These are phyloP conservation scores for Penaeus chinensis DNA, from an alignment of 1,140 invertebrate genomes.

Conservation along the genomic window DNA sequence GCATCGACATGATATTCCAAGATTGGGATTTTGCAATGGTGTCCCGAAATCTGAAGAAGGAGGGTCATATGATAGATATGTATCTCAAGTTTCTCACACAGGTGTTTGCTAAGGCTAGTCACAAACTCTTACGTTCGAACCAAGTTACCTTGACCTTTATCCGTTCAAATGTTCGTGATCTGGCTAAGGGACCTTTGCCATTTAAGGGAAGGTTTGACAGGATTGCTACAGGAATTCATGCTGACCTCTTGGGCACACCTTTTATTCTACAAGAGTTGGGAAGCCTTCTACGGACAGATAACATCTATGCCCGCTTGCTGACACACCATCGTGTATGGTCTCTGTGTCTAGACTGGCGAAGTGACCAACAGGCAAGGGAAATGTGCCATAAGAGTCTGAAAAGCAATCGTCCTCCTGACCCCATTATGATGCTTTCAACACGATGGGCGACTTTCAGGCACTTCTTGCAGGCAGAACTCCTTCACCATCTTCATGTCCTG, in stretches of 20 bases:
- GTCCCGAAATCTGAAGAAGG: background rate
- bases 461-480: constrained; percentile 50
- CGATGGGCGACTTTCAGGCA: constrained; percentile 54
- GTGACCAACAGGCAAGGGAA: constrained; percentile 45
- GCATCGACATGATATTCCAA: constrained; percentile 56
- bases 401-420: constrained; percentile 41
- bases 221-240: constrained; percentile 48
- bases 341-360: constrained; percentile 46
- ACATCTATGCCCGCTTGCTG: constrained; percentile 44
- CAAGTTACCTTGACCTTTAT: constrained; percentile 35
- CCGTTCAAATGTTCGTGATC: constrained; percentile 27
- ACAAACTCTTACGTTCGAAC: constrained; percentile 21
- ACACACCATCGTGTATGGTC: constrained; percentile 56
- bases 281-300: constrained; percentile 23
- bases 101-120: constrained; percentile 24
- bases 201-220: constrained; percentile 45
- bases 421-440: constrained; percentile 29
- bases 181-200: background rate
- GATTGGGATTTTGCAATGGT: constrained; percentile 48
- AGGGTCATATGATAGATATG: constrained; percentile 34
- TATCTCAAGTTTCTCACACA: constrained; percentile 44
- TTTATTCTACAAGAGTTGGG: constrained; percentile 44
- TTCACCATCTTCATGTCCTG: constrained; percentile 42
- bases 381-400: constrained; percentile 33
- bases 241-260: constrained; percentile 49